A percentile compares a stretch with the other conserved stretches of the same genome.
These are phyloP conservation scores for Marasmarcha lunaedactyla DNA, from an alignment of 2,888 invertebrate species.

Conservation along the genomic window DNA sequence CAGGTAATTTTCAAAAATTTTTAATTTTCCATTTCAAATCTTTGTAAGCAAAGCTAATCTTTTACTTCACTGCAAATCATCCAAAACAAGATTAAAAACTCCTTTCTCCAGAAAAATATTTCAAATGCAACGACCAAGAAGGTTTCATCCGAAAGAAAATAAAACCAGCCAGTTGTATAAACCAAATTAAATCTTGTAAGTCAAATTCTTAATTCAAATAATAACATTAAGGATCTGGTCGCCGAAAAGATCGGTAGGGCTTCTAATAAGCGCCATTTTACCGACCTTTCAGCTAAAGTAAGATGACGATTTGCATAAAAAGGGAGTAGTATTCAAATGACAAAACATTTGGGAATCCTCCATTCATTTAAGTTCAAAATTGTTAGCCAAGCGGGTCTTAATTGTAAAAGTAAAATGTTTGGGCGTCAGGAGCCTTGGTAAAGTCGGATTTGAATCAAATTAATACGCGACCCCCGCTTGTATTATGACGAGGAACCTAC, in stretches of 20 bases:
- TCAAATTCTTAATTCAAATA: slow-evolving; percentile 53
- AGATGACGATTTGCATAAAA: slow-evolving; percentile 61
- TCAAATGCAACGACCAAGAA: too few relatives aligned
- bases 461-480: slow-evolving; percentile 27
- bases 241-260: slow-evolving; percentile 37
- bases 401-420: neutral
- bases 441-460: slow-evolving; percentile 51
- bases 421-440: slow-evolving; percentile 9
- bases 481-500: too few relatives aligned
- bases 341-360: slow-evolving; percentile 49
- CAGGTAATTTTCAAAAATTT: too few relatives aligned
- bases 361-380: slow-evolving; percentile 62
- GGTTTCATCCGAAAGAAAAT: slow-evolving; percentile 3
- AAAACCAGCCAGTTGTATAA: slow-evolving; percentile 33
- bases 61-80: too few relatives aligned
- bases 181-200: slow-evolving; percentile 44
- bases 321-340: slow-evolving; percentile 48
- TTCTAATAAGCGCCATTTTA: slow-evolving; percentile 35
- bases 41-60: too few relatives aligned
- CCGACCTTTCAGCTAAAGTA: slow-evolving; percentile 30
- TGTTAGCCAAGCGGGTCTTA: slow-evolving; percentile 27
- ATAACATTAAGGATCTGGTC: slow-evolving; percentile 39
- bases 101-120: too few relatives aligned
- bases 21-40: too few relatives aligned
- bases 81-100: too few relatives aligned